phyloP scores from a whole-genome alignment of 1,140 invertebrate genomes.

The Venustaconcha ellipsiformis region DNA sequence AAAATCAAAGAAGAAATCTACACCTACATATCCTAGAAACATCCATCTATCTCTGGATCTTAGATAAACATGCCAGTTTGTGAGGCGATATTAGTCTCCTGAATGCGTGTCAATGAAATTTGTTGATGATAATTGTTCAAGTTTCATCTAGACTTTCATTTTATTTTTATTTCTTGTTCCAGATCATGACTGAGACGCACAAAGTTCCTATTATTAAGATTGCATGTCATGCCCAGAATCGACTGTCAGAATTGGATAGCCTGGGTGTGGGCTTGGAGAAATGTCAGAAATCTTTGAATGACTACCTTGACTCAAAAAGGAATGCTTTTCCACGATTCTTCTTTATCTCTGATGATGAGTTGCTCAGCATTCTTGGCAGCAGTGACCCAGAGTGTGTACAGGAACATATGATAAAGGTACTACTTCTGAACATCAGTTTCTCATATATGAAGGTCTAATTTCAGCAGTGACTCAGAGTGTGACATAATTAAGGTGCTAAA shows the following conservation, averaged over 20 bases:
- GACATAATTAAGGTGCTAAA: conserved; percentile 85
- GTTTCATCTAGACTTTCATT: conserved; percentile 1
- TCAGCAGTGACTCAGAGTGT: conserved; percentile 80
- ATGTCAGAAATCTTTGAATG: conserved; percentile 91
- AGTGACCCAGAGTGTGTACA: conserved; percentile 84
- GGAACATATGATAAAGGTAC: conserved; percentile 90
- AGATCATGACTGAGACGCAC: conserved; percentile 86
- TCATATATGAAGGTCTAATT: too few relatives aligned
- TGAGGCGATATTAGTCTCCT: too few relatives aligned
- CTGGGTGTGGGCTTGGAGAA: conserved; percentile 83
- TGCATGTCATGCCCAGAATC: conserved; percentile 79
- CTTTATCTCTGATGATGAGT: conserved; percentile 93
- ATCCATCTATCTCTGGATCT: too few relatives aligned
- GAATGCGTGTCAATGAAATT: too few relatives aligned
- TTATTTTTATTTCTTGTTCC: conserved; percentile 41
- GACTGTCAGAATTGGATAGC: conserved; percentile 80
- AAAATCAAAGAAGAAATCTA: too few relatives aligned
- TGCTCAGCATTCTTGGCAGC: conserved; percentile 89
- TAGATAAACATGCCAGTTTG: too few relatives aligned
- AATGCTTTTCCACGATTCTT: conserved; percentile 90
- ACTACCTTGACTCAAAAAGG: conserved; percentile 89
- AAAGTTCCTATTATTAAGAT: conserved; percentile 82
- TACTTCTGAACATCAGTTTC: not conserved
- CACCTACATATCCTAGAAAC: too few relatives aligned
- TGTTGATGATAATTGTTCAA: too few relatives aligned